Evolutionary conservation across 1,140 invertebrate species (phyloP).

Genomic region (Lethocerus indicus): DNA sequence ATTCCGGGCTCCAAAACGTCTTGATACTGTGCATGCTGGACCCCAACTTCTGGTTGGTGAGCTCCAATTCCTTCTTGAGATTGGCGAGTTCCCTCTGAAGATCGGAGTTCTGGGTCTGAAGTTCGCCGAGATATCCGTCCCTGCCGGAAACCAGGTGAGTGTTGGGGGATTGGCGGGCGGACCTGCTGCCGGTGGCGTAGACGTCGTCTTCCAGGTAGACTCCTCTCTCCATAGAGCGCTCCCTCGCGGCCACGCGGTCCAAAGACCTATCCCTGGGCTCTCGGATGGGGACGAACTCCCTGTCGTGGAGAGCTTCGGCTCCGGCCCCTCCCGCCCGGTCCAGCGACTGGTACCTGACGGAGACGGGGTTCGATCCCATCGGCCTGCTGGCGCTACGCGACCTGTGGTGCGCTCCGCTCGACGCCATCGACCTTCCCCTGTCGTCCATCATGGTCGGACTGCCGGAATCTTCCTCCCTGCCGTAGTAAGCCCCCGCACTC

Average conservation of each 20-base stretch:
- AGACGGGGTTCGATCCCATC: conserved; percentile 32
- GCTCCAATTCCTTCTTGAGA: conserved; percentile 88
- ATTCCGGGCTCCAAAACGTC: conserved; percentile 98
- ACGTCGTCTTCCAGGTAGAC: conserved; percentile 57
- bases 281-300: conserved; percentile 66
- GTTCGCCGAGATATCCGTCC: conserved; percentile 63
- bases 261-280: conserved; percentile 45
- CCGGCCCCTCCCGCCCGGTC: conserved; percentile 44
- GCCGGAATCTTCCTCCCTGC: conserved; percentile 51
- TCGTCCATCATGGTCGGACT: conserved; percentile 38
- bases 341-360: conserved; percentile 53
- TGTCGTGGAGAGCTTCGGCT: conserved; percentile 38
- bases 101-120: conserved; percentile 89
- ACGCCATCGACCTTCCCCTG: conserved; percentile 32
- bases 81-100: conserved; percentile 91
- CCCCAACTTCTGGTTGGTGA: conserved; percentile 94
- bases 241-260: conserved; percentile 35
- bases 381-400: conserved; percentile 40
- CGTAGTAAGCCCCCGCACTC: conserved; percentile 38
- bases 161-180: conserved; percentile 58
- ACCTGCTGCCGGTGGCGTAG: conserved; percentile 43
- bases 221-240: conserved; percentile 39
- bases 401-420: conserved; percentile 31
- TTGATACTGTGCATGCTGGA: conserved; percentile 99
- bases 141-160: conserved; percentile 27